Percentiles rank a stretch among this genome's conserved stretches.
Evolutionary conservation across 1,140 invertebrate genomes (phyloP).

Genomic region (Phenacoccus solenopsis): DNA sequence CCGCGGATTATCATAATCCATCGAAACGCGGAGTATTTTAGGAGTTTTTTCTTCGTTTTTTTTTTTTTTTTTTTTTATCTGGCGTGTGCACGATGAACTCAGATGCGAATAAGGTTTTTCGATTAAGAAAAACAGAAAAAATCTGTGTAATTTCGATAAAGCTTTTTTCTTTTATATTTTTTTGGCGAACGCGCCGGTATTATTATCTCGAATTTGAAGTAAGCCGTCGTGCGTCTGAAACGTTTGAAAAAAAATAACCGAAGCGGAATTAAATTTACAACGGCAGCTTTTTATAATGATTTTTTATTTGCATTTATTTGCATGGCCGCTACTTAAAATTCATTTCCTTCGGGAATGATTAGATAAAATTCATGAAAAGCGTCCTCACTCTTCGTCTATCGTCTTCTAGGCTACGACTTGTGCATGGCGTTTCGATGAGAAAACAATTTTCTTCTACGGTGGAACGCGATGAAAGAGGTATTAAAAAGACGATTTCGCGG

Average conservation of each 20-base stretch:
- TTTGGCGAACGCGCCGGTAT: not conserved
- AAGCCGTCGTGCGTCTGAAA: not conserved
- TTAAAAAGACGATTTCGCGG: no score
- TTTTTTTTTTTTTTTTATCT: no score
- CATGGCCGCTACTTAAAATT: not conserved
- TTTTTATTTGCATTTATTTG: conserved; percentile 3
- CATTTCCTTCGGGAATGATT: not conserved
- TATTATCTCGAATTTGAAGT: not conserved
- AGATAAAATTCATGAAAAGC: not conserved
- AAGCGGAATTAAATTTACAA: not conserved
- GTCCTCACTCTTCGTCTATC: not conserved
- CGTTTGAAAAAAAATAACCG: not conserved
- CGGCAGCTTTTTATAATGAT: conserved; percentile 1
- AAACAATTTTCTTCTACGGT: no score
- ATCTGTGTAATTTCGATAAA: not conserved
- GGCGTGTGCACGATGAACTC: not conserved
- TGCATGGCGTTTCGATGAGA: no score
- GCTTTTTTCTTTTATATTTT: not conserved
- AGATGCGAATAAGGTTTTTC: not conserved
- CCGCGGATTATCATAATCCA: not conserved
- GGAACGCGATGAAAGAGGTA: no score
- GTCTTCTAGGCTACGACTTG: no score
- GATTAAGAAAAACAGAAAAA: not conserved
- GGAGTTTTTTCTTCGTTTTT: not conserved
- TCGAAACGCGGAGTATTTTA: no score